Base-by-base conservation (phyloP, 2,113 vertebrate species). In the Tupaia tana region DNA sequence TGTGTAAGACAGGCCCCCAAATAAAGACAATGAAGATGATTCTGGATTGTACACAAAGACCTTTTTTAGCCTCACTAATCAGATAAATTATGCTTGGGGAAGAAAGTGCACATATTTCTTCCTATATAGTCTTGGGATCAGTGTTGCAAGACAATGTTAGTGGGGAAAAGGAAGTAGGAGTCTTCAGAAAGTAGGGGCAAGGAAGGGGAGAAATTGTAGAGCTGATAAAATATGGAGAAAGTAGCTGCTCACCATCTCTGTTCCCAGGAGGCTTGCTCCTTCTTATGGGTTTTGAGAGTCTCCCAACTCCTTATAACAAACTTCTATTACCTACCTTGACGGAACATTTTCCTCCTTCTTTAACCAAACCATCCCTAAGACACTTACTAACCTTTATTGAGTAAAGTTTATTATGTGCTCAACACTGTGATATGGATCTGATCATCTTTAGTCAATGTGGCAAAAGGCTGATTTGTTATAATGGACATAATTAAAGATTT, bases 391-490 rank as follows among this genome's bases (percentile, higher is more conserved):
- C 12, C 13, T 67, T 89, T 43, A 58, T 8, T 77, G 11, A 43
- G 43, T 43, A 73, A 77, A 56, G 25, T 92, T 27, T 85, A 66
- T 71, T 94, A 67, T 52, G 18, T 71, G 9, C 9, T 90, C 64
- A 84, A 75, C 18, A 90, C 16, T 83, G 4, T 78, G 31, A 9
- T 90, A 80, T 69, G 15, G n/a, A 82, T 10, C 43, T 6, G 8
- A 73, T 71, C 70, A 90, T 86, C 31, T 74, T 91, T 31, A 91
- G 61, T 90, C 82, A 89, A 83, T 92, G 93, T 90, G 63, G 3
- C 58, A 73, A 95, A 90, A 90, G 10, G 0, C 43, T 89, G 86
- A 78, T 69, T 88, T 89, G 54, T 85, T 86, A 59, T 85, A 58
- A 89, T 77, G 31, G 9, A 70, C 77, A 1, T 61, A 34, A 92